phyloP scores from a whole-genome alignment of 2,888 invertebrate species.

The Papilio elwesi region DNA sequence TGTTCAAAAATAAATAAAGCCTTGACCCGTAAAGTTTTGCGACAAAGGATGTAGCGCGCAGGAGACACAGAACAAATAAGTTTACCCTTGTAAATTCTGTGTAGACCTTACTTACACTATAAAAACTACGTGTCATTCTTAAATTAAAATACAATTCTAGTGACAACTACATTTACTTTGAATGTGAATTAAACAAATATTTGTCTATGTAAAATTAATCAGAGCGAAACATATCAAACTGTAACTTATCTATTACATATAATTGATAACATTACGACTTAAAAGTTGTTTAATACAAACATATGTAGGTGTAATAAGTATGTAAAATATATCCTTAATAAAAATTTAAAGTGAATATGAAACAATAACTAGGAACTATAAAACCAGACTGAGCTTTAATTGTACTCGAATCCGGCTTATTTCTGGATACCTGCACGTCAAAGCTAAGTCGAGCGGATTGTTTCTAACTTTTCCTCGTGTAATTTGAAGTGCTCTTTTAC shows the following conservation, averaged over 20 bases:
- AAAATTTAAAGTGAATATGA: not conserved
- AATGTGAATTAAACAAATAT: too few species aligned
- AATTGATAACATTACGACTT: too few species aligned
- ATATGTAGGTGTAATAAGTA: too few species aligned
- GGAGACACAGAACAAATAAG: slow-evolving; percentile 12
- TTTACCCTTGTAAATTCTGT: slow-evolving; percentile 9
- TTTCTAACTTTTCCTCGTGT: not conserved
- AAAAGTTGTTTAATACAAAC: too few species aligned
- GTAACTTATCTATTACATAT: too few species aligned
- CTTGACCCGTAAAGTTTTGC: slow-evolving; percentile 28
- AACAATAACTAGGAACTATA: not conserved
- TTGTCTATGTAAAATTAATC: too few species aligned
- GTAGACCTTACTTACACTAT: too few species aligned
- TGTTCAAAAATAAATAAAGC: slow-evolving; percentile 32
- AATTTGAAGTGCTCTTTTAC: not conserved
- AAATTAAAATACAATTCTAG: too few species aligned
- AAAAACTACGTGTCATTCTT: too few species aligned
- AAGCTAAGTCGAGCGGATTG: slow-evolving; percentile 9
- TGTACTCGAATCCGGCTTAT: not conserved
- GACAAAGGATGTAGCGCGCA: slow-evolving; percentile 17
- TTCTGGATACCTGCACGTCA: slow-evolving; percentile 5
- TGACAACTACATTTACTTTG: too few species aligned
- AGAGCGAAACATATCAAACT: too few species aligned
- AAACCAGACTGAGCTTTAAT: not conserved
- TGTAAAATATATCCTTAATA: not conserved